Conservation (phyloP, 37 sponge, comb jelly and placozoan species). For the Diacarnus erythraeanus region DNA sequence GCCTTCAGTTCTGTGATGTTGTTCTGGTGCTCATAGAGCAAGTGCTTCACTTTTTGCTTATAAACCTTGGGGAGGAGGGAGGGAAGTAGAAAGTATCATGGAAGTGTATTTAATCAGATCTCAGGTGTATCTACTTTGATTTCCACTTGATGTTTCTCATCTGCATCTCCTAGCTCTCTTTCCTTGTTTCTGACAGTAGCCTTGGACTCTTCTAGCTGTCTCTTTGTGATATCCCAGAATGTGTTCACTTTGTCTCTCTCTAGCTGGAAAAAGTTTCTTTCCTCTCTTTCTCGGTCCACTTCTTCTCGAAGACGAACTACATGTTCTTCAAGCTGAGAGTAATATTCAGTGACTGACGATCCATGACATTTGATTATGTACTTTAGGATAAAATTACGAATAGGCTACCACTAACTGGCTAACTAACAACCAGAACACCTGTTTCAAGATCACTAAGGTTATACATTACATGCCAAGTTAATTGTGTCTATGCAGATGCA, state of each 20-base stretch:
- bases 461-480: too few species aligned
- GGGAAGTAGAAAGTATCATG: not conserved
- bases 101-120: not conserved
- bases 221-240: constrained; percentile 99
- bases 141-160: constrained; percentile 98
- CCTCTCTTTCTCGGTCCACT: constrained; percentile 92
- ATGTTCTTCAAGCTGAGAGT: constrained; percentile 82
- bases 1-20: constrained; percentile 96
- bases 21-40: constrained; percentile 97
- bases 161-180: constrained; percentile 91
- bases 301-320: constrained; percentile 86
- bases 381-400: too few species aligned
- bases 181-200: constrained; percentile 89
- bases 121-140: constrained; percentile 75
- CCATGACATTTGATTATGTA: too few species aligned
- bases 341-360: too few species aligned
- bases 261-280: constrained; percentile 96
- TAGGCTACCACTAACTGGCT: too few species aligned
- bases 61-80: constrained; percentile 74
- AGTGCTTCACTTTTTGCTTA: constrained; percentile 99
- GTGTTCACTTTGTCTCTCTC: constrained; percentile 97
- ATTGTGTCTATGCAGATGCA: too few species aligned
- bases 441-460: too few species aligned
- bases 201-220: constrained; percentile 83
- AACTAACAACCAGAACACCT: too few species aligned